Evolutionary conservation across 2,888 invertebrate species (phyloP), one percentile per base, ranked within the genome.

Genomic region (Drosophila maculinotata): DNA sequence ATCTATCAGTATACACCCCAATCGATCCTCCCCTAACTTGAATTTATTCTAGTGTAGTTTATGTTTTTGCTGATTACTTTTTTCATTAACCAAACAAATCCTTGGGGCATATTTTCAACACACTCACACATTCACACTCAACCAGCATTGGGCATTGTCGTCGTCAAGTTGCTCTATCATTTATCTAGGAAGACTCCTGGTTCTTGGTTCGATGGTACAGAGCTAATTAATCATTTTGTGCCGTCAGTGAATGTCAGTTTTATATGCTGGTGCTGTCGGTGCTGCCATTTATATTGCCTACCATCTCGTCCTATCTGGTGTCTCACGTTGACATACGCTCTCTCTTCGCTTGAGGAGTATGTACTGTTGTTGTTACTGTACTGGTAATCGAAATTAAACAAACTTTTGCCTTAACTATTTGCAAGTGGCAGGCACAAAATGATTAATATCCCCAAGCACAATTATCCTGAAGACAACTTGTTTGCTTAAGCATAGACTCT

Each of bases 221-320:
- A 38, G 26, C 75, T 88, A 87, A 84, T 84, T 84, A 84, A 84
- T 84, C 84, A 84, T 86, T 68, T 71, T 23, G 68, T 33, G 60
- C 53, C 64, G 85, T 85, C 85, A 81, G 76, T 79, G 73, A 68
- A 76, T 83, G 88, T 88, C 88, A 84, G 84, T 69, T 88, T 86
- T 86, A 80, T 88, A 86, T 84, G 88, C 84, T 84, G 86, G 83
- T 76, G 76, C 77, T 86, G 86, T 79, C 83, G 78, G 67, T 65
- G 70, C 74, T 73, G 76, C 78, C 88, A 82, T 87, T 87, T 83
- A 85, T 81, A 64, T 79, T 67, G 59, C 57, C 20, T 20, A 20
- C 2, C 57, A 38, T 38, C 53, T 44, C 26, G 12, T 28, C 36
- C 54, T 28, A n/a, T n/a, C n/a, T n/a, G n/a, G 6, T 39, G 28